A percentile compares a stretch with the other conserved stretches of the same genome.
These are phyloP conservation scores for Nomada ruficornis DNA, from an alignment of 2,888 invertebrate genomes.

Conservation along the genomic window DNA sequence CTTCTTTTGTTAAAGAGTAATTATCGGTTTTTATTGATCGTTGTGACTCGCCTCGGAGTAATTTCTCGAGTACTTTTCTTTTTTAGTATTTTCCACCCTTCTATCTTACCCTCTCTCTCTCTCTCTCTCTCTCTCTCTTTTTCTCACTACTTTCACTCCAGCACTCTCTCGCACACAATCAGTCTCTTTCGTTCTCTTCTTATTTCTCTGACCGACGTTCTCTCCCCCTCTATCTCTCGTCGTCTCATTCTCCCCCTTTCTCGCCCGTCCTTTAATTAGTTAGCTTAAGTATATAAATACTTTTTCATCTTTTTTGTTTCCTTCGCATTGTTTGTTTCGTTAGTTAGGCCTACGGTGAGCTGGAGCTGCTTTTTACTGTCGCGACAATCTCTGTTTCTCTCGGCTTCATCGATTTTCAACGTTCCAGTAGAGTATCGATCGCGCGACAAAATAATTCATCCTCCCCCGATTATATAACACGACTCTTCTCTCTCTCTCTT, in stretches of 20 bases:
- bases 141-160: slow-evolving; percentile 32
- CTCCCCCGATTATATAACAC: slow-evolving; percentile 21
- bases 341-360: slow-evolving; percentile 84
- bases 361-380: slow-evolving; percentile 74
- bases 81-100: slow-evolving; percentile 37
- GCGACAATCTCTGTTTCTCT: slow-evolving; percentile 18
- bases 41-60: slow-evolving; percentile 75
- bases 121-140: slow-evolving; percentile 24
- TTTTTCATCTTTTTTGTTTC: slow-evolving; percentile 56
- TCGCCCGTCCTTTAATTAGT: slow-evolving; percentile 76
- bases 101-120: neutral
- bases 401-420: neutral
- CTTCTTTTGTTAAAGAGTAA: slow-evolving; percentile 56
- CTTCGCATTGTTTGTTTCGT: slow-evolving; percentile 18
- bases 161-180: slow-evolving; percentile 44
- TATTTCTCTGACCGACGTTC: slow-evolving; percentile 62
- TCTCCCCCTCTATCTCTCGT: slow-evolving; percentile 36
- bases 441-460: slow-evolving; percentile 60
- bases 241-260: slow-evolving; percentile 61
- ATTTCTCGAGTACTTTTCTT: slow-evolving; percentile 64
- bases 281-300: slow-evolving; percentile 81
- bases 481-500: neutral
- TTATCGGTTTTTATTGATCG: slow-evolving; percentile 71
- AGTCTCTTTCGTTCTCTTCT: slow-evolving; percentile 56
- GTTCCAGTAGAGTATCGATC: slow-evolving; percentile 23